These are phyloP conservation scores for Acanthosoma haemorrhoidale DNA, from an alignment of 2,888 invertebrate genomes.

Conservation along the genomic window DNA sequence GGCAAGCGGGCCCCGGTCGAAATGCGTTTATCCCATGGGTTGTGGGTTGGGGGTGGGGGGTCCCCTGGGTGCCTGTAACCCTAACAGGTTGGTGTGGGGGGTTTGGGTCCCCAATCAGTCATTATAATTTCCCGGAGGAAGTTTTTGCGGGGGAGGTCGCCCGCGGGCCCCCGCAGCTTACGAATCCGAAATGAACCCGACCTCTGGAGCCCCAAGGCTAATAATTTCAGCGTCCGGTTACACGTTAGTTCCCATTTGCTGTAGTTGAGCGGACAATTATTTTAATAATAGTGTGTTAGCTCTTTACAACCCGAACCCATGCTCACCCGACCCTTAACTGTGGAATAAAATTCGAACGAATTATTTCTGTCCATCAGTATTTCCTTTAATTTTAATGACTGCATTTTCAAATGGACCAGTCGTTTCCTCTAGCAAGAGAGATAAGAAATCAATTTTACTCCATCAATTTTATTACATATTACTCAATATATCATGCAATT, in stretches of 20 bases:
- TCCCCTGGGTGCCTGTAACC: neutral
- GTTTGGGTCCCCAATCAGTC: slow-evolving; percentile 6
- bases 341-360: too few species aligned
- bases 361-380: too few species aligned
- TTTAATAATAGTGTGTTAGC: neutral
- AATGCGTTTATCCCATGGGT: slow-evolving; percentile 2
- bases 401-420: too few species aligned
- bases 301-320: too few species aligned
- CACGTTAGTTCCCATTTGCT: neutral
- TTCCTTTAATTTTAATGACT: too few species aligned
- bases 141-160: neutral
- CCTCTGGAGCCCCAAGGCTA: neutral
- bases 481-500: too few species aligned
- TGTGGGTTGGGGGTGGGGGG: neutral
- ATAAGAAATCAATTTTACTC: too few species aligned
- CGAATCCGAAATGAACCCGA: too few species aligned
- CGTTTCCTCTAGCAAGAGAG: too few species aligned
- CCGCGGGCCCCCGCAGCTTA: neutral
- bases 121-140: slow-evolving; percentile 4
- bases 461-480: too few species aligned
- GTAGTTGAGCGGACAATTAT: neutral
- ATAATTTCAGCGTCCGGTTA: slow-evolving; percentile 1
- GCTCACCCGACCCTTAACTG: too few species aligned
- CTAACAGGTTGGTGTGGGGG: too few species aligned
- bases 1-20: neutral